Evolutionary conservation across 2,113 vertebrate genomes (phyloP), one percentile per base, ranked within the genome.

Genomic region (Festucalex cinctus): DNA sequence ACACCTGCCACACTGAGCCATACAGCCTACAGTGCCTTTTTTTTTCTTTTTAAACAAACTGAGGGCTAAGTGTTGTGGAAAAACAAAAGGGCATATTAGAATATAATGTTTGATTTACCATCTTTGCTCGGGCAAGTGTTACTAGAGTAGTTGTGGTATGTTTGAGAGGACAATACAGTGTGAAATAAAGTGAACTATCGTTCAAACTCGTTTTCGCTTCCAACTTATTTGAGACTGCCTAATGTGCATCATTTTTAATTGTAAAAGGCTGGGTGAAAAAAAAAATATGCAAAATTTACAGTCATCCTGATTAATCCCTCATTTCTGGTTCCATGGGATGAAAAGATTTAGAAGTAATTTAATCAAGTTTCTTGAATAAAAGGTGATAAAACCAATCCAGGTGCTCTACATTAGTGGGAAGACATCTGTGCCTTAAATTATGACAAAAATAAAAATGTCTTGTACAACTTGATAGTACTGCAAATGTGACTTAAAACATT

Each of bases 1-100:
- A 69, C 69, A 51, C 58, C 79, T 88, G 83, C 84, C 75, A 78
- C 79, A 78, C 87, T 91, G 89, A 89, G 89, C 90, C 86, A 89
- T 77, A 67, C 48, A 76, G 65, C 79, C 61, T 75, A 60, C 65
- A 76, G 63, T 70, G 68, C 56, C 65, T 71, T 24, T 19, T 19
- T n/a, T n/a, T n/a, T n/a, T n/a, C n/a, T n/a, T n/a, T n/a, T 32
- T 32, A 32, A 32, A 20, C 9, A 20, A 59, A 35, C 32, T 9
- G 28, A 59, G 26, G 54, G 17, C 28, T 59, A 10, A 32, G n/a
- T 59, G 32, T 36, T 17, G 26, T 71, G 44, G 63, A 74, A 61
- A 67, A 64, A 72, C 22, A 63, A 41, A 67, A 57, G 26, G 26
- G 54, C 28, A 32, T 57, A 57, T 17, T 20, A 39, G 58, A 39